Conservation (phyloP, 2,888 invertebrate genomes). For the Unio pictorum region DNA sequence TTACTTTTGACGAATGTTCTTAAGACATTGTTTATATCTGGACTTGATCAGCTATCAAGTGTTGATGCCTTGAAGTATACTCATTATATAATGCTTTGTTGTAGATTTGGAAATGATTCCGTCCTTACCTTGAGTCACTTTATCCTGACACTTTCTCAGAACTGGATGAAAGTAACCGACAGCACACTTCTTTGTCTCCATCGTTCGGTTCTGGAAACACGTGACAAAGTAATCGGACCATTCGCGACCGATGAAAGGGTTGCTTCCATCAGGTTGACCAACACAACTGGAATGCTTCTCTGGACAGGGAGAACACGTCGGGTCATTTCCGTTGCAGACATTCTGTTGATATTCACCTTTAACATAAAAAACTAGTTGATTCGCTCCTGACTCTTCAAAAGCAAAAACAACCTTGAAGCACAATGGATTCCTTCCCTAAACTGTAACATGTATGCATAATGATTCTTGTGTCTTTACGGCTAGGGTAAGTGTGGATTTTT, state of each 20-base stretch:
- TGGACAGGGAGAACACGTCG: slow-evolving; percentile 14
- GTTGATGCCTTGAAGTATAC: too few relatives aligned
- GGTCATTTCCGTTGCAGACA: slow-evolving; percentile 1
- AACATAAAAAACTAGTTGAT: background rate
- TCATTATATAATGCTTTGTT: too few relatives aligned
- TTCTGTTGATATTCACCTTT: slow-evolving; percentile 30
- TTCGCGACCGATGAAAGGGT: slow-evolving; percentile 13
- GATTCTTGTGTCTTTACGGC: too few relatives aligned
- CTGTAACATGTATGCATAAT: too few relatives aligned
- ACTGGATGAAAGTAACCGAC: slow-evolving; percentile 21
- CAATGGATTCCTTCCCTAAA: too few relatives aligned
- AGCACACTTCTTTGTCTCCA: slow-evolving; percentile 11
- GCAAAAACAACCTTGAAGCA: too few relatives aligned
- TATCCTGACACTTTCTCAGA: slow-evolving; percentile 8
- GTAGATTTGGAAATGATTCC: too few relatives aligned
- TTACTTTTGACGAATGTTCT: slow-evolving; percentile 2
- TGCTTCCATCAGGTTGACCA: slow-evolving; percentile 14
- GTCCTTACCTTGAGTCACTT: slow-evolving; percentile 25
- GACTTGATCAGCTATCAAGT: too few relatives aligned
- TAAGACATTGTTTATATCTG: too few relatives aligned
- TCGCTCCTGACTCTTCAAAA: too few relatives aligned
- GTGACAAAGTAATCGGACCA: slow-evolving; percentile 16
- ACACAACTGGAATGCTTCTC: slow-evolving; percentile 19
- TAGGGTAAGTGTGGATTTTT: too few relatives aligned
- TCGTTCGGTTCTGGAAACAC: slow-evolving; percentile 19